A percentile compares a stretch with the other conserved stretches of the same genome.
Conservation (phyloP, 2,888 invertebrate genomes). For the Cryptocephalus primarius region DNA sequence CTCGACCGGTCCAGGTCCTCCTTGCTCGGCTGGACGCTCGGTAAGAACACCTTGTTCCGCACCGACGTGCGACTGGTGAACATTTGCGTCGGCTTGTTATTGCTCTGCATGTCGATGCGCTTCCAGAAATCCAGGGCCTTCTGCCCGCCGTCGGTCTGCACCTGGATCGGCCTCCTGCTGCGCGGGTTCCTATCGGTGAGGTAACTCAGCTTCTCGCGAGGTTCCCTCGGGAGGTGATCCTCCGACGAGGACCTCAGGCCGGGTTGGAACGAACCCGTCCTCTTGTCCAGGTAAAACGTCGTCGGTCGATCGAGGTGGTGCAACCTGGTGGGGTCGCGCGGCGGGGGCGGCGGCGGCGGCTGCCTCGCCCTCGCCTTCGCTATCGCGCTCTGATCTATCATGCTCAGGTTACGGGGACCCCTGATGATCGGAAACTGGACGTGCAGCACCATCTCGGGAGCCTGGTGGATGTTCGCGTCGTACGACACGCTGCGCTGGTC, state of each 20-base stretch:
- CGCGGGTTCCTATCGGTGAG: constrained; percentile 62
- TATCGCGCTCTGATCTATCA: constrained; percentile 22
- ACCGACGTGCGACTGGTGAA: constrained; percentile 23
- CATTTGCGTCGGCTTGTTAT: constrained; percentile 18
- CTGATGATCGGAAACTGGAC: constrained; percentile 28
- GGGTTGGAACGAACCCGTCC: constrained; percentile 18
- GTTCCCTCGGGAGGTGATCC: constrained; percentile 29
- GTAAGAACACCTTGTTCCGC: not conserved
- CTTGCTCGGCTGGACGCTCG: not conserved
- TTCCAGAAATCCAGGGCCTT: constrained; percentile 55
- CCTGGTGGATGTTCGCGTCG: constrained; percentile 32
- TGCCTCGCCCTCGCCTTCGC: constrained; percentile 10
- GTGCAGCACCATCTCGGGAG: constrained; percentile 25
- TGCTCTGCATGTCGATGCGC: constrained; percentile 39
- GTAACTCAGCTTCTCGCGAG: constrained; percentile 44
- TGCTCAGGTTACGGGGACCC: constrained; percentile 25
- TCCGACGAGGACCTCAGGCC: constrained; percentile 31
- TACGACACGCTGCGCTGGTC: constrained; percentile 32
- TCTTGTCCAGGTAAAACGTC: constrained; percentile 42
- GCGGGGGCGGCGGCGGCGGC: constrained; percentile 60
- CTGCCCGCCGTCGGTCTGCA: constrained; percentile 41
- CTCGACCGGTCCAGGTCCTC: too few relatives aligned
- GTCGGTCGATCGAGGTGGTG: constrained; percentile 35
- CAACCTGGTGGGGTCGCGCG: constrained; percentile 59
- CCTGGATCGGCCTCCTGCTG: constrained; percentile 61